A percentile compares a stretch with the other conserved stretches of the same genome.
Evolutionary conservation across 2,797 vertebrate genomes (phyloP).

Genomic region (Holocentrus rufus): DNA sequence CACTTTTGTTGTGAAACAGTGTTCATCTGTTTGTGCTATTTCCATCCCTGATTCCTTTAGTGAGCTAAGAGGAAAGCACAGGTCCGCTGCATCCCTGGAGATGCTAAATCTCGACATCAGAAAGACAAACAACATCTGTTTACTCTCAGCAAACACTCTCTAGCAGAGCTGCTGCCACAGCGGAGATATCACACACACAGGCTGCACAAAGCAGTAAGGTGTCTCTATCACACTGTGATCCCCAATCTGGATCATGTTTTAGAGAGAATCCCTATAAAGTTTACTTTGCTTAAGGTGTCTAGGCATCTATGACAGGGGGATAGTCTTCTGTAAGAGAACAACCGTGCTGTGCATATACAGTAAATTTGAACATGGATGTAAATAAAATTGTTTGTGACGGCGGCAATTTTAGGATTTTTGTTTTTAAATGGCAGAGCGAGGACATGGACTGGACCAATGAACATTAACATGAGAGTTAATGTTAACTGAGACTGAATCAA

Average conservation of each 20-base stretch:
- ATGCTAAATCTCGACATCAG: constrained; percentile 81
- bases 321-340: constrained; percentile 6
- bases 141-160: constrained; percentile 77
- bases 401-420: not conserved
- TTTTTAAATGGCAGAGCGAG: not conserved
- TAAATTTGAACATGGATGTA: not conserved
- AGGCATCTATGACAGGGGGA: constrained; percentile 34
- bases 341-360: constrained; percentile 35
- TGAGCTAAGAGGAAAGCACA: constrained; percentile 75
- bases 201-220: constrained; percentile 64
- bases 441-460: too few species aligned
- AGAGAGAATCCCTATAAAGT: constrained; percentile 50
- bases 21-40: constrained; percentile 72
- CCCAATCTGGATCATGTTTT: constrained; percentile 48
- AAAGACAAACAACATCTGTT: constrained; percentile 86
- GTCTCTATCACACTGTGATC: constrained; percentile 59
- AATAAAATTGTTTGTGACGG: too few species aligned
- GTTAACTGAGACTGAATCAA: too few species aligned
- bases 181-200: constrained; percentile 64
- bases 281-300: constrained; percentile 48
- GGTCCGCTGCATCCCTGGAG: constrained; percentile 77
- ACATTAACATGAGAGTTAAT: too few species aligned
- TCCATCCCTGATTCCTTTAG: constrained; percentile 69
- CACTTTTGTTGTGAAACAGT: constrained; percentile 62
- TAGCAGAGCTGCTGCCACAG: constrained; percentile 62